These are phyloP conservation scores for Lithophane socia DNA, from an alignment of 2,888 invertebrate species.

Conservation along the genomic window DNA sequence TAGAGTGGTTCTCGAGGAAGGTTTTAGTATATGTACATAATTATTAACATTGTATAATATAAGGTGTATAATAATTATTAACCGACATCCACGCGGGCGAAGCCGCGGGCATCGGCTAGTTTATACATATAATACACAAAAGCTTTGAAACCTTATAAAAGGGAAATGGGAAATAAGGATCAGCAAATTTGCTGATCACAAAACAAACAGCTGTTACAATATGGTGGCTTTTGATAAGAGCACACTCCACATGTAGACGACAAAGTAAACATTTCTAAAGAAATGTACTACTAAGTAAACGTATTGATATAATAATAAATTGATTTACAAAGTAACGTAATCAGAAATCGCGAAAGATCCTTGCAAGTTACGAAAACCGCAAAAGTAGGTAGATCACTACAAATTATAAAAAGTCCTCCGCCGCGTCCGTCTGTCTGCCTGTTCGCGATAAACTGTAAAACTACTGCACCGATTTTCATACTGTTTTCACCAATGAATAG, in stretches of 20 bases:
- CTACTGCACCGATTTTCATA: too few species aligned
- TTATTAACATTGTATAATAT: too few species aligned
- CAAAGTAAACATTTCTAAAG: not conserved
- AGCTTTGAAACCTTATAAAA: not conserved
- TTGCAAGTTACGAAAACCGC: not conserved
- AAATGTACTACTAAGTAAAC: slow-evolving; percentile 3
- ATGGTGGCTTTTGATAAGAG: not conserved
- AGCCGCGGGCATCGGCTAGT: not conserved
- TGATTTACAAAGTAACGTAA: not conserved
- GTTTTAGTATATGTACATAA: too few species aligned
- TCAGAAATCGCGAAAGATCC: not conserved
- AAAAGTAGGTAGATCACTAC: not conserved
- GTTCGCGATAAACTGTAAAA: too few species aligned
- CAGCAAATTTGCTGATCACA: not conserved
- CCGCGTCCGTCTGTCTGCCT: too few species aligned
- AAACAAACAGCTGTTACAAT: not conserved
- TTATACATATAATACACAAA: not conserved
- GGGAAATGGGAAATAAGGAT: too few species aligned
- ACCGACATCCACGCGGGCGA: too few species aligned
- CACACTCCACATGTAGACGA: not conserved
- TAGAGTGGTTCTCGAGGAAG: too few species aligned
- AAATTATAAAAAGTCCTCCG: too few species aligned
- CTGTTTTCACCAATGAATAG: too few species aligned
- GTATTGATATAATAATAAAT: not conserved
- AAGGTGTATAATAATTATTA: too few species aligned